A percentile compares a stretch with the other conserved stretches of the same genome.
Conservation (phyloP, 2,888 invertebrate genomes). For the Glyphotaelius pellucidus region DNA sequence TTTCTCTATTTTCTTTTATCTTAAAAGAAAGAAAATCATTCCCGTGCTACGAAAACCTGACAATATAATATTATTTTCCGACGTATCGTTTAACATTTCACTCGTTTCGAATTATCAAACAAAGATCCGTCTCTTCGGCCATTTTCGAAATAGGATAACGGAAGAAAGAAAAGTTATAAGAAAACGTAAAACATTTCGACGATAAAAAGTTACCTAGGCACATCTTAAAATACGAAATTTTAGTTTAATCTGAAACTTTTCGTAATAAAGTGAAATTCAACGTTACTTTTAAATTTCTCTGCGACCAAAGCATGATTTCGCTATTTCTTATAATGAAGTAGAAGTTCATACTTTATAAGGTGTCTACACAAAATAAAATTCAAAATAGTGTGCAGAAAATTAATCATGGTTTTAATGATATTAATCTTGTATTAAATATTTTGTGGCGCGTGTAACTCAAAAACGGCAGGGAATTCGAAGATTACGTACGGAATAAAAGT, state of each 20-base stretch:
- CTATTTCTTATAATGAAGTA: background rate
- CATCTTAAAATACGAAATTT: background rate
- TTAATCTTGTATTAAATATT: too few relatives aligned
- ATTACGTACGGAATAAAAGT: too few relatives aligned
- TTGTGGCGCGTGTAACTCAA: too few relatives aligned
- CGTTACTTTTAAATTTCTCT: background rate
- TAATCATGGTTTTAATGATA: background rate
- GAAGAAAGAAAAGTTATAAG: background rate
- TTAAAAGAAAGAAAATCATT: too few relatives aligned
- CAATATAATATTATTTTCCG: background rate
- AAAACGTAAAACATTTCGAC: background rate
- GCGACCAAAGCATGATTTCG: background rate
- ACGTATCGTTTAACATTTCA: background rate
- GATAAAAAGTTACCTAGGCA: too few relatives aligned
- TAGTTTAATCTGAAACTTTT: background rate
- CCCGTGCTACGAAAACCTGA: too few relatives aligned
- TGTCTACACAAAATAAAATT: background rate
- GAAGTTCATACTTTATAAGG: background rate
- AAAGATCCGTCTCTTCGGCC: background rate
- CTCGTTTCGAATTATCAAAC: background rate
- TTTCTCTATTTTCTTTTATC: too few relatives aligned
- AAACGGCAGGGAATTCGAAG: too few relatives aligned
- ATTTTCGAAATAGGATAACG: background rate
- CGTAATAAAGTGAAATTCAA: background rate
- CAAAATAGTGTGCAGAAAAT: background rate